These are phyloP conservation scores for Mimumesa dahlbomi DNA, from an alignment of 2,888 invertebrate species.

Conservation along the genomic window DNA sequence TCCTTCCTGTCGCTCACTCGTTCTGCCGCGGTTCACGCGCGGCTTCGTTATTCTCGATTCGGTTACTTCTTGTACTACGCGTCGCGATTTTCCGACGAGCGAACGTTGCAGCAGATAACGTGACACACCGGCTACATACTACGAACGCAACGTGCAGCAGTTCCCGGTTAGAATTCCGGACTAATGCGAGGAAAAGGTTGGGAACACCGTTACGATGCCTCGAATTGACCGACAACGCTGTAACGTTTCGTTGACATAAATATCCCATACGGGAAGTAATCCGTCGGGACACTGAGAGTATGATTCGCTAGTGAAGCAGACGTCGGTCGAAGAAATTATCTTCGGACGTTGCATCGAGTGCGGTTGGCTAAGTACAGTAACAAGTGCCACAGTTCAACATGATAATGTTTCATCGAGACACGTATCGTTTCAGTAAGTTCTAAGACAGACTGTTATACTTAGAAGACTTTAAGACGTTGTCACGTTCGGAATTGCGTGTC, in stretches of 20 bases:
- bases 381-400: no score
- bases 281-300: no score
- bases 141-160: neutral
- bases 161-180: neutral
- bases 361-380: no score
- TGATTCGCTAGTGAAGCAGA: no score
- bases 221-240: neutral
- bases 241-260: neutral
- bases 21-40: no score
- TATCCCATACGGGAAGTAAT: no score
- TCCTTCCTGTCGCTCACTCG: no score
- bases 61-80: constrained; percentile 2
- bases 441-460: neutral
- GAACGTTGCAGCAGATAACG: constrained; percentile 12
- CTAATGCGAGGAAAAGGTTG: neutral
- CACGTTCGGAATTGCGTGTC: constrained; percentile 8
- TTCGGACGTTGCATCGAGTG: neutral
- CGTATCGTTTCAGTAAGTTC: neutral
- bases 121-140: neutral
- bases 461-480: neutral
- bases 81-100: constrained; percentile 15
- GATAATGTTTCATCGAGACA: constrained; percentile 1
- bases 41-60: neutral
- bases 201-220: neutral
- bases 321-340: neutral